A percentile compares a stretch with the other conserved stretches of the same genome.
These are phyloP conservation scores for Agrotis ipsilon DNA, from an alignment of 2,888 invertebrate genomes.

Conservation along the genomic window DNA sequence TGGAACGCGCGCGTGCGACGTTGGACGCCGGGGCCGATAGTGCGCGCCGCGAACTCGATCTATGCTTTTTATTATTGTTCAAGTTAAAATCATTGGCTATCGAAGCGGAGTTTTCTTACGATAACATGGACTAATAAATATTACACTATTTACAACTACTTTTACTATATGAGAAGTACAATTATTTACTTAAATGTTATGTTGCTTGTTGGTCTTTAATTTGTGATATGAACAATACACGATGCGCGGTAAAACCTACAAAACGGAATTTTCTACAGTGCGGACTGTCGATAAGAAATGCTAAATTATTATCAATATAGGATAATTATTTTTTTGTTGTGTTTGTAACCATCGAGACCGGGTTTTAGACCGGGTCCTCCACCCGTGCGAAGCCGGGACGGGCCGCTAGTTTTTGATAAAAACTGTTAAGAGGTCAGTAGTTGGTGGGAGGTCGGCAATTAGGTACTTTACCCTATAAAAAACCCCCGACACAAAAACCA, in stretches of 20 bases:
- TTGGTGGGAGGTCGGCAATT: too few relatives aligned
- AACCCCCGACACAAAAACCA: too few relatives aligned
- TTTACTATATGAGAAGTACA: conserved; percentile 31
- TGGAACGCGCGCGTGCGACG: conserved; percentile 72
- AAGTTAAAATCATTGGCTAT: conserved; percentile 74
- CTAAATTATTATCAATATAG: too few relatives aligned
- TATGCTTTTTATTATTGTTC: conserved; percentile 84
- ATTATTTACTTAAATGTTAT: conserved; percentile 21
- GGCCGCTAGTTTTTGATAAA: too few relatives aligned
- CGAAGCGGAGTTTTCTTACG: conserved; percentile 56
- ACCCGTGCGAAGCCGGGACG: too few relatives aligned
- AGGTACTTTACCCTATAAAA: too few relatives aligned
- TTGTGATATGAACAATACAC: conserved; percentile 11
- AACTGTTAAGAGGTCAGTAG: too few relatives aligned
- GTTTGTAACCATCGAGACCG: too few relatives aligned
- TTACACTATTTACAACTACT: conserved; percentile 36
- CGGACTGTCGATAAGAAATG: neutral
- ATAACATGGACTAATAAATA: conserved; percentile 57
- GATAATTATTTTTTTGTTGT: too few relatives aligned
- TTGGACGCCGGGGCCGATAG: conserved; percentile 75
- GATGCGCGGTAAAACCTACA: neutral
- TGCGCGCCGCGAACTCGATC: conserved; percentile 74
- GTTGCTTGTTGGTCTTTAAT: conserved; percentile 15
- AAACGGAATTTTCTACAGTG: neutral
- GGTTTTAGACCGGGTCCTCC: too few relatives aligned